A percentile compares a stretch with the other conserved stretches of the same genome.
Evolutionary conservation across 2,888 invertebrate genomes (phyloP).

Genomic region (Dynastes hyllus): DNA sequence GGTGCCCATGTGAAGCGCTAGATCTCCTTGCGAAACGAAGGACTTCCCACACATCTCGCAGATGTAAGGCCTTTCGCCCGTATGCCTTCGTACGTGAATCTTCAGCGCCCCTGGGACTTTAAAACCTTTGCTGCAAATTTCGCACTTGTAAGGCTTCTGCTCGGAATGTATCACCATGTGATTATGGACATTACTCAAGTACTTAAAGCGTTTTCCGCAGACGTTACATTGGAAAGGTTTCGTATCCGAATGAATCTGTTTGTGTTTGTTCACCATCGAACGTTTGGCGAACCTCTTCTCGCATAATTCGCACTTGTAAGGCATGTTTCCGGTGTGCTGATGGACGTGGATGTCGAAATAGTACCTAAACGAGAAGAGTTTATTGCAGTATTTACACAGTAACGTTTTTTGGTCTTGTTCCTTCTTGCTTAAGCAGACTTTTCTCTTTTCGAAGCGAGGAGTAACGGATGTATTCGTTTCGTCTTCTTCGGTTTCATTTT

Average conservation of each 20-base stretch:
- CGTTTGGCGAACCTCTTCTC: conserved; percentile 20
- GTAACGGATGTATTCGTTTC: not conserved
- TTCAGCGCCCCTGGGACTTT: not conserved
- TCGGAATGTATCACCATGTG: conserved; percentile 27
- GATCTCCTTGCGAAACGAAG: not conserved
- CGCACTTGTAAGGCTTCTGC: conserved; percentile 15
- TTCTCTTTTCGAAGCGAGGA: not conserved
- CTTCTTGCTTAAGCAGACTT: not conserved
- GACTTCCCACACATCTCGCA: conserved; percentile 30
- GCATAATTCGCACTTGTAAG: conserved; percentile 29
- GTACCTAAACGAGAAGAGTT: not conserved
- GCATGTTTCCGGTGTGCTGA: conserved; percentile 24
- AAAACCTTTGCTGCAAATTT: conserved; percentile 24
- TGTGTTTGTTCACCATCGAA: conserved; percentile 22
- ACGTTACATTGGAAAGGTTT: conserved; percentile 5
- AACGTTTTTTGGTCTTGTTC: conserved; percentile 20
- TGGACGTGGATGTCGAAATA: conserved; percentile 27
- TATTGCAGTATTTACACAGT: conserved; percentile 32
- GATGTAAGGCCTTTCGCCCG: conserved; percentile 10
- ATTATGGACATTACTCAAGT: conserved; percentile 7
- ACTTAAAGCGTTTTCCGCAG: conserved; percentile 32
- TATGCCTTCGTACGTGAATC: conserved; percentile 8
- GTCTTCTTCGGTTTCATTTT: not conserved
- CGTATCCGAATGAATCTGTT: conserved; percentile 19
- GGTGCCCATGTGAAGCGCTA: not conserved